These are phyloP conservation scores for Erpornis zantholeuca DNA, from an alignment of 2,113 vertebrate species.

Conservation along the genomic window DNA sequence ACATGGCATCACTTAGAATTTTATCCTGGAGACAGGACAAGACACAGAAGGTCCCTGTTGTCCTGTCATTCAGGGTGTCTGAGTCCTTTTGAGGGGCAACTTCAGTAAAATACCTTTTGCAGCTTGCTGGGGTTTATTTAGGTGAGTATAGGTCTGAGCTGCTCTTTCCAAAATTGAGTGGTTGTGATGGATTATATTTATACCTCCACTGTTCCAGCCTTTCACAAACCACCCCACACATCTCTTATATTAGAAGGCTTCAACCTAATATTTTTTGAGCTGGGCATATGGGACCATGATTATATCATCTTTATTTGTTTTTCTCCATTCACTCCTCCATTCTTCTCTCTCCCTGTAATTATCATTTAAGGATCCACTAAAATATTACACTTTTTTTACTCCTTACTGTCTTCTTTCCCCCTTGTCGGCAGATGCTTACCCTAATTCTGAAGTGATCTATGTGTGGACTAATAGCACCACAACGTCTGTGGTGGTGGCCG, in stretches of 20 bases:
- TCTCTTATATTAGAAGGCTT: neutral
- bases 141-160: neutral
- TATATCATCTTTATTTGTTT: neutral
- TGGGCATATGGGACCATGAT: constrained; percentile 2
- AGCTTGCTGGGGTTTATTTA: neutral
- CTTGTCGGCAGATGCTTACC: constrained; percentile 85
- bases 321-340: constrained; percentile 20
- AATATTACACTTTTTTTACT: neutral
- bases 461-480: constrained; percentile 88
- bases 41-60: neutral
- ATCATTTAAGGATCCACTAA: neutral
- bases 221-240: neutral
- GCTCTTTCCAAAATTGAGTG: neutral
- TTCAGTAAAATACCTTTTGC: neutral
- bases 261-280: constrained; percentile 17
- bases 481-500: constrained; percentile 92
- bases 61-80: neutral
- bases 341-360: neutral
- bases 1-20: neutral
- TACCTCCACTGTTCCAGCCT: neutral
- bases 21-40: neutral
- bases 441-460: constrained; percentile 93
- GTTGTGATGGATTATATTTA: neutral
- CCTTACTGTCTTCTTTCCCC: neutral
- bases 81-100: neutral